A percentile compares a stretch with the other conserved stretches of the same genome.
phyloP scores from a whole-genome alignment of 53 echinoderm and acorn worm genomes.

The Hippasteria phrygiana region DNA sequence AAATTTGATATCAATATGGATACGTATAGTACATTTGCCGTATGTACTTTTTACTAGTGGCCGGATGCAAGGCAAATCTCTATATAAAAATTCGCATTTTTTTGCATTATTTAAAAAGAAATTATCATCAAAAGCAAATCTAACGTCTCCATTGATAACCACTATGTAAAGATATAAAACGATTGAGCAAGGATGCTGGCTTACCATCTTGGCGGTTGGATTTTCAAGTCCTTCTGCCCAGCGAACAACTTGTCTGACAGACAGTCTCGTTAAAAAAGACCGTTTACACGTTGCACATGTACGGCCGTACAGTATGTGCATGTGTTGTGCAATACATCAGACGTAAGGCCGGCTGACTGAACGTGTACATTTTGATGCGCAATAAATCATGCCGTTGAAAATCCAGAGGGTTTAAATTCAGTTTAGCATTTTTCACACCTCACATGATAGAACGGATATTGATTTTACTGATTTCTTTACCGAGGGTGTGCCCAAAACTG shows the following conservation, averaged over 20 bases:
- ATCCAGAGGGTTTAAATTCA: background rate
- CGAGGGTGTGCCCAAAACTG: too few relatives aligned
- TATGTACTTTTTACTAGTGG: too few relatives aligned
- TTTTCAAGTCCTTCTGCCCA: constrained; percentile 67
- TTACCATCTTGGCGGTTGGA: constrained; percentile 91
- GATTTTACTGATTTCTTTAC: too few relatives aligned
- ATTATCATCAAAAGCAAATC: background rate
- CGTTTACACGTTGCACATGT: too few relatives aligned
- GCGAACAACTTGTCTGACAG: constrained; percentile 39
- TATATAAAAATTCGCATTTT: background rate
- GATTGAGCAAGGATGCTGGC: constrained; percentile 71
- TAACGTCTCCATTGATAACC: background rate
- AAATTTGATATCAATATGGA: too few relatives aligned
- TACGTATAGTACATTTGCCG: too few relatives aligned
- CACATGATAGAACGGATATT: too few relatives aligned
- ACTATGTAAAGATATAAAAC: constrained; percentile 42
- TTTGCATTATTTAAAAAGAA: background rate
- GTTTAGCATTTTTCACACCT: too few relatives aligned
- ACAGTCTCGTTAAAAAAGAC: constrained; percentile 61
- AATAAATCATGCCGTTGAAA: constrained; percentile 1
- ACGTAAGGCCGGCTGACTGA: too few relatives aligned
- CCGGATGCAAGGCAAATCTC: background rate
- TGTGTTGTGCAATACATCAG: constrained; percentile 28
- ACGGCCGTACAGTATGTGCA: too few relatives aligned
- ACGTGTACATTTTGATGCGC: too few relatives aligned